A percentile compares a stretch with the other conserved stretches of the same genome.
phyloP scores from a whole-genome alignment of 92 coral and sea anemone genomes.

The Muricea muricata region DNA sequence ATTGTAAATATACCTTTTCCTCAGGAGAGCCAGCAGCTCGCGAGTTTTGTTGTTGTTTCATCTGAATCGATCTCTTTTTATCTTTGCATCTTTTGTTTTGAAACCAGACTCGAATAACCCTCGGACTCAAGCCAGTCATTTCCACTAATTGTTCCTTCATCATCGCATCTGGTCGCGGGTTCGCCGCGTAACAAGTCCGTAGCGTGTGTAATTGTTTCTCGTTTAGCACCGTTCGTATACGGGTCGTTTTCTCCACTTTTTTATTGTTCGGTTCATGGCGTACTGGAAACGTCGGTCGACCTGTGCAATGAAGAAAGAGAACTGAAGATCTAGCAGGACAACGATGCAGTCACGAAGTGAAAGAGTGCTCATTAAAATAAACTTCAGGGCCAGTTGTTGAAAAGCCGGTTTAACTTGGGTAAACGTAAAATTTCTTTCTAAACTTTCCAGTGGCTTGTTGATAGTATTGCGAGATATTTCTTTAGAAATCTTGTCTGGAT shows the following conservation, averaged over 20 bases:
- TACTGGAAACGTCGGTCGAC: conserved; percentile 14
- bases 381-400: no score
- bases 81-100: conserved; percentile 99
- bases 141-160: conserved; percentile 99
- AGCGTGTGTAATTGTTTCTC: conserved; percentile 97
- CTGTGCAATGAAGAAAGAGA: background rate
- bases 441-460: no score
- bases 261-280: conserved; percentile 64
- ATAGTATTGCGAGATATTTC: no score
- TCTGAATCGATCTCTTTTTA: conserved; percentile 89
- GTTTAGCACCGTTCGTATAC: conserved; percentile 94
- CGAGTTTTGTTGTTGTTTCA: conserved; percentile 81
- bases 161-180: conserved; percentile 99
- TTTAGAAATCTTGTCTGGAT: no score
- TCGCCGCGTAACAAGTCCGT: conserved; percentile 94
- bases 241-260: conserved; percentile 79
- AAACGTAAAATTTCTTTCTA: no score
- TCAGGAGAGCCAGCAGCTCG: conserved; percentile 85
- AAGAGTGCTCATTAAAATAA: background rate
- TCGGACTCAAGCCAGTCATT: conserved; percentile 97
- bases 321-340: no score
- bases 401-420: no score
- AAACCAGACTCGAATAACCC: conserved; percentile 99
- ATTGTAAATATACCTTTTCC: conserved; percentile 97
- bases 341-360: no score